Conservation (phyloP, 2,113 vertebrate genomes). For the Felis chaus region DNA sequence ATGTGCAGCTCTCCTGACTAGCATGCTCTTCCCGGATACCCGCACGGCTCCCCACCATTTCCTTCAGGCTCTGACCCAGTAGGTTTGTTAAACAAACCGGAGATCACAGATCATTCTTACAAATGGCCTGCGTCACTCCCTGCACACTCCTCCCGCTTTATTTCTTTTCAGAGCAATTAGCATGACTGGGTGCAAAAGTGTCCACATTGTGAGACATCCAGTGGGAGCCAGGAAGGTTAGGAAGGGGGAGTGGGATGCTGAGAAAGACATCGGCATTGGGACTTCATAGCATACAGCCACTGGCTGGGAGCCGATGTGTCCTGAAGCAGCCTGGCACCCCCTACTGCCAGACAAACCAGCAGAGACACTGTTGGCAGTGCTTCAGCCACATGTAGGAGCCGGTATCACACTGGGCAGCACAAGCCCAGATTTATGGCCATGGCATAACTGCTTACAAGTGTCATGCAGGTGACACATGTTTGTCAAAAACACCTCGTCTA, state of each 20-base stretch:
- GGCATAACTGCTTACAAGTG: neutral
- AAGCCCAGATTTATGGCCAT: accelerated
- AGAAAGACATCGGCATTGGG: neutral
- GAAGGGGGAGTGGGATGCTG: neutral
- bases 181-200: neutral
- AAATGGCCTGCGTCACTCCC: neutral
- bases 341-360: neutral
- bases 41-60: neutral
- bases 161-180: neutral
- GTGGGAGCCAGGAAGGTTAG: neutral
- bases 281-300: neutral
- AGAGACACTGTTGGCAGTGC: no score
- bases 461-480: neutral
- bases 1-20: neutral
- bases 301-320: accelerated
- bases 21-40: neutral
- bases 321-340: no score
- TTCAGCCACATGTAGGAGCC: neutral
- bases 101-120: neutral
- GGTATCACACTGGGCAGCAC: neutral
- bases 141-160: neutral
- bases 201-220: neutral
- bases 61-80: neutral
- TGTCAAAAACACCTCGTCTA: neutral
- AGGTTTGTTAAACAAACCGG: accelerated